These are phyloP conservation scores for Diloba caeruleocephala DNA, from an alignment of 2,888 invertebrate genomes.

Conservation along the genomic window DNA sequence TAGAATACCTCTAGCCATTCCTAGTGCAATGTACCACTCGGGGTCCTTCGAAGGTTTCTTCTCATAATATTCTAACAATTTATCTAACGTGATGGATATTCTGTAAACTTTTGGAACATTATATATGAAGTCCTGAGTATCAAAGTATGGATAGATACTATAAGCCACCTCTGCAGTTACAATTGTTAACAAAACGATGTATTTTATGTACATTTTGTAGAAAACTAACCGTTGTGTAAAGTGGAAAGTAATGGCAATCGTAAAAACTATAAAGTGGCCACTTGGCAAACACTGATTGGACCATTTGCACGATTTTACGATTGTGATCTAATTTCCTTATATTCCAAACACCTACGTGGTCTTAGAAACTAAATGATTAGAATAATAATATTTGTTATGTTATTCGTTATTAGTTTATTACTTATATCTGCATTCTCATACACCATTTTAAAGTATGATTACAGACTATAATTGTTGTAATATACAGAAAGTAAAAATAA, in stretches of 20 bases:
- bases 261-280: constrained; percentile 63
- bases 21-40: constrained; percentile 81
- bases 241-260: constrained; percentile 60
- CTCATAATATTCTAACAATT: constrained; percentile 80
- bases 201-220: constrained; percentile 74
- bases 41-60: constrained; percentile 85
- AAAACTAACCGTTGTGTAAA: constrained; percentile 62
- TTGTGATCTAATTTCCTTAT: constrained; percentile 22
- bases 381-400: constrained; percentile 1
- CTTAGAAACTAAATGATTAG: constrained; percentile 1
- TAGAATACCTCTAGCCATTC: constrained; percentile 78
- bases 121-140: constrained; percentile 85
- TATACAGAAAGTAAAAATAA: no score
- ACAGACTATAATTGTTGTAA: no score
- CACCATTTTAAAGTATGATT: background rate
- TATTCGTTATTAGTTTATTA: no score
- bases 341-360: constrained; percentile 1
- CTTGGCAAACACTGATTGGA: constrained; percentile 76
- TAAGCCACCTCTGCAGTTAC: constrained; percentile 47
- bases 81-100: constrained; percentile 81
- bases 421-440: constrained; percentile 17
- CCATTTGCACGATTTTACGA: constrained; percentile 54
- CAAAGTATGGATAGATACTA: constrained; percentile 84
- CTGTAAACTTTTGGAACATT: constrained; percentile 85
- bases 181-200: constrained; percentile 65